Percentiles rank a stretch among this genome's conserved stretches.
phyloP scores from a whole-genome alignment of 2,797 vertebrate species.

The Ispidina lecontei region DNA sequence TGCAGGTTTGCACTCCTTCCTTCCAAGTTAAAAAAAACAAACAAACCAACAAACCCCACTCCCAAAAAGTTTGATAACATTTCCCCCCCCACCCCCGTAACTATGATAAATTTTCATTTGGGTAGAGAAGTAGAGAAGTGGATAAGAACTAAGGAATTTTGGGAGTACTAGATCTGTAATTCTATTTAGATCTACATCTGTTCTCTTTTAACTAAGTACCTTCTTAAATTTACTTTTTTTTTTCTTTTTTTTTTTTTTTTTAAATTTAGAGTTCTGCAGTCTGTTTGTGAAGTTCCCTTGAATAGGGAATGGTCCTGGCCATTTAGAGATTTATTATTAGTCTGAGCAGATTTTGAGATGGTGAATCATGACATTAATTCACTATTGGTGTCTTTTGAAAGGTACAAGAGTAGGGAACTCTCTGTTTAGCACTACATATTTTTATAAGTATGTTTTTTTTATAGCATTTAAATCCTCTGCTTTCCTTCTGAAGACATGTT shows the following conservation, averaged over 20 bases:
- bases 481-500: not conserved
- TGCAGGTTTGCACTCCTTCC: not conserved
- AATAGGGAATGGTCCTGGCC: not conserved
- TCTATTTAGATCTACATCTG: not conserved
- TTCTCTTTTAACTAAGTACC: not conserved
- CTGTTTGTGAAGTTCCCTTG: not conserved
- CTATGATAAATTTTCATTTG: not conserved
- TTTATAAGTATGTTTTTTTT: not conserved
- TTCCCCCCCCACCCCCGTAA: not conserved
- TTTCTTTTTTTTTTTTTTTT: not conserved
- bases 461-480: not conserved
- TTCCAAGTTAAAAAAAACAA: not conserved
- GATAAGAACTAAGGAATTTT: not conserved
- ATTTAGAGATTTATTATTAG: not conserved
- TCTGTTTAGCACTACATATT: not conserved
- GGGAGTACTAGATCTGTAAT: not conserved
- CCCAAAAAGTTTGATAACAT: not conserved
- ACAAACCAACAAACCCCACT: not conserved
- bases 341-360: not conserved
- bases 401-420: not conserved
- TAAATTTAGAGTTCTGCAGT: not conserved
- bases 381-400: not conserved
- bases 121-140: not conserved
- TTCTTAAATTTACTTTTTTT: not conserved
- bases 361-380: not conserved